Percentiles rank a stretch among this genome's conserved stretches.
phyloP scores from a whole-genome alignment of 1,140 invertebrate species.

The Hestina assimilis region DNA sequence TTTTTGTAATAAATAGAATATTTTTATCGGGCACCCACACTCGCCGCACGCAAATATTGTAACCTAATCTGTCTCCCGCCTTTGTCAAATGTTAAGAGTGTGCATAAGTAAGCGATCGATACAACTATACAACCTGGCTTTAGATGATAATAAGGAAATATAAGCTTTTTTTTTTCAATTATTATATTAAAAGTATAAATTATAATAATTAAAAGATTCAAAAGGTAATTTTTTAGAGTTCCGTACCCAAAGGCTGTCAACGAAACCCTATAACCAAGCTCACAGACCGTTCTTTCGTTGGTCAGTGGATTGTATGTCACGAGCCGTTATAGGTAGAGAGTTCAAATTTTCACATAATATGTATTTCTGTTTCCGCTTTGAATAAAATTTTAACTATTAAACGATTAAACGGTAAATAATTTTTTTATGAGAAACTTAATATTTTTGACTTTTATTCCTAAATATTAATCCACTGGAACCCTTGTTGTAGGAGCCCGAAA shows the following conservation, averaged over 20 bases:
- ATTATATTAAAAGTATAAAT: too few relatives aligned
- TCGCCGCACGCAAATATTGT: slow-evolving; percentile 65
- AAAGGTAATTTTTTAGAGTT: too few relatives aligned
- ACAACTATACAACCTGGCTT: background rate
- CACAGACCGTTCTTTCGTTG: background rate
- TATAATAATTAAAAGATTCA: too few relatives aligned
- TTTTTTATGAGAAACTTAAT: too few relatives aligned
- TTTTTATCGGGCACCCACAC: slow-evolving; percentile 68
- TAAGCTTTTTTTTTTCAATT: background rate
- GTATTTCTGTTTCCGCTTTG: too few relatives aligned
- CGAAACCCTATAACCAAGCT: background rate
- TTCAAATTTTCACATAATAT: too few relatives aligned
- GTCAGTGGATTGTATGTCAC: background rate
- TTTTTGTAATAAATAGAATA: slow-evolving; percentile 68
- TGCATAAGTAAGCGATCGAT: slow-evolving; percentile 25
- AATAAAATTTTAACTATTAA: too few relatives aligned
- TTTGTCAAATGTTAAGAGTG: slow-evolving; percentile 36
- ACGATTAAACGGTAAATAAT: too few relatives aligned
- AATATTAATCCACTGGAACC: too few relatives aligned
- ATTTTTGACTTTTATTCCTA: too few relatives aligned
- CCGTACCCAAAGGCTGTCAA: background rate
- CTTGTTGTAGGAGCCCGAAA: background rate
- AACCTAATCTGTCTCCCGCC: slow-evolving; percentile 43
- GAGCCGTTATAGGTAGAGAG: too few relatives aligned
- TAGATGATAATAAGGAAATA: background rate